phyloP scores from a whole-genome alignment of 2,888 invertebrate genomes.

The Drosophila phalerata region DNA sequence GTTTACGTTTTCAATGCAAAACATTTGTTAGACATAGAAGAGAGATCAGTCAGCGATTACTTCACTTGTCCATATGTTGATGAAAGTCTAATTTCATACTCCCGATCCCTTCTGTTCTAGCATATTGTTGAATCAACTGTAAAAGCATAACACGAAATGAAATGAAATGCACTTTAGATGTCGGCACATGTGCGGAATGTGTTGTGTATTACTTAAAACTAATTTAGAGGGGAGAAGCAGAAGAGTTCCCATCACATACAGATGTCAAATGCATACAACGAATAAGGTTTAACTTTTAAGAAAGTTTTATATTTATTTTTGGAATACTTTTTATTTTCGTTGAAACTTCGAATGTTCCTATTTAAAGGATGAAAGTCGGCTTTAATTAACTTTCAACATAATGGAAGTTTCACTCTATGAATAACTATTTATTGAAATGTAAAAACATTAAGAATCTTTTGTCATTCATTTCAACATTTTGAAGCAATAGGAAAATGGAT shows the following conservation, averaged over 20 bases:
- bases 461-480: not conserved
- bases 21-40: conserved; percentile 20
- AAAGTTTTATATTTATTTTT: conserved; percentile 5
- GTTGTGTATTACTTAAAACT: conserved; percentile 6
- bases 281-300: not conserved
- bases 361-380: not conserved
- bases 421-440: not conserved
- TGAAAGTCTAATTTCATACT: conserved; percentile 4
- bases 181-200: conserved; percentile 23
- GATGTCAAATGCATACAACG: conserved; percentile 9
- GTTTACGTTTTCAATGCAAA: conserved; percentile 58
- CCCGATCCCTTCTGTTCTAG: conserved; percentile 1
- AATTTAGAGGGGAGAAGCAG: conserved; percentile 2
- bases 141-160: conserved; percentile 9
- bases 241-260: conserved; percentile 8
- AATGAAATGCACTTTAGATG: conserved; percentile 23
- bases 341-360: not conserved
- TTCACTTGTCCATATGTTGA: conserved; percentile 13
- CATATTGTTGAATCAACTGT: conserved; percentile 1
- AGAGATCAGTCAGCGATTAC: conserved; percentile 21
- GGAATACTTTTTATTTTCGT: not conserved
- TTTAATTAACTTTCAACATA: not conserved
- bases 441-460: not conserved
- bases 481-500: conserved; percentile 2
- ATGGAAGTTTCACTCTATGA: not conserved